Base-by-base conservation (phyloP, 2,113 vertebrate species). In the Amazona guildingii region DNA sequence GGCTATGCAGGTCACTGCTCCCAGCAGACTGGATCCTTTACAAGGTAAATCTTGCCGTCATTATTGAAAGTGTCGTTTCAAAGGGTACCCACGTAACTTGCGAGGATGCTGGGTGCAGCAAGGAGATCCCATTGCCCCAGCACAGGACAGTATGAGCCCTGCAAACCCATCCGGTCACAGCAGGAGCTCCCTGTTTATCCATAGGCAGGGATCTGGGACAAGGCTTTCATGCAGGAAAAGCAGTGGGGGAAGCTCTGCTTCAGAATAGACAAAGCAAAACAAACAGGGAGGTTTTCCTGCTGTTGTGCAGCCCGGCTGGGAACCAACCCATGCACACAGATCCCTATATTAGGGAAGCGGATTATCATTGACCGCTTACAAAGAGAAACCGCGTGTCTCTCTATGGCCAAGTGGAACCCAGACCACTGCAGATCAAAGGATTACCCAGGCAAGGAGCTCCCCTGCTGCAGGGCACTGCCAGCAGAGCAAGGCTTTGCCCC, bases 1-100 rank as follows among this genome's bases (percentile, higher is more conserved):
- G 89, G 94, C 91, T 87, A 94, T 91, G 94, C 96, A 95, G 77
- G 89, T 75, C 80, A 69, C 55, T 62, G 76, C 76, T 95, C 12
- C 20, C 33, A 51, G 49, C 25, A 66, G 49, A 61, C 52, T 33
- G 49, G 75, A 91, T 39, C 44, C 66, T 83, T 29, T 11, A 7
- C 16, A 64, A 54, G 52, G 66, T 52, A 66, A 79, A 82, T 48
- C 80, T 55, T 31, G 33, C 52, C 48, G 7, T 6, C 13, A 11
- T 55, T 72, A 43, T 24, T 66, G 70, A 37, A 87, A 70, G 11
- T 33, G 48, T 4, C 57, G 80, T 75, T 73, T 66, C 81, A 43
- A 76, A 79, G 82, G 41, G 63, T 67, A 77, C 28, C 78, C 29
- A 24, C 3, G 1, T 12, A 25, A 67, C 21, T 55, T 41, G 55